Evolutionary conservation across 2,888 invertebrate genomes (phyloP).

Genomic region (Apodemia zela): DNA sequence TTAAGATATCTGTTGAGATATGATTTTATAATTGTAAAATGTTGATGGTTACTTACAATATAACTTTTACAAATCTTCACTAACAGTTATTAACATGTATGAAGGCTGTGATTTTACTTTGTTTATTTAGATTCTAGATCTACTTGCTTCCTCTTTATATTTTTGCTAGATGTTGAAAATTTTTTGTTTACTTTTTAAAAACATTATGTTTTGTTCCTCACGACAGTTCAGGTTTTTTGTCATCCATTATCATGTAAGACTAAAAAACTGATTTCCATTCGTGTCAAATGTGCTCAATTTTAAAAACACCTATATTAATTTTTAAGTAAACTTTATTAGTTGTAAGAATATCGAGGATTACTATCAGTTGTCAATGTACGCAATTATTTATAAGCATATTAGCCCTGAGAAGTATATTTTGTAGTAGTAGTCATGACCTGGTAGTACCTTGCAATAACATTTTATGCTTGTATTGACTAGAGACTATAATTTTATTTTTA

Average conservation of each 20-base stretch:
- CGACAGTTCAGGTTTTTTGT: background rate
- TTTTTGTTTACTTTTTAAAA: constrained; percentile 10
- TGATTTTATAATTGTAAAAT: background rate
- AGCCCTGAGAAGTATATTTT: background rate
- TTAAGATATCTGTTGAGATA: too few species aligned
- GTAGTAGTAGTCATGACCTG: background rate
- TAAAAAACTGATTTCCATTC: constrained; percentile 40
- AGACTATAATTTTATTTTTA: background rate
- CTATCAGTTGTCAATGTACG: background rate
- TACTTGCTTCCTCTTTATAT: constrained; percentile 42
- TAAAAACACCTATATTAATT: constrained; percentile 41
- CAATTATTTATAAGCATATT: background rate
- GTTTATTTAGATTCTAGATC: constrained; percentile 62
- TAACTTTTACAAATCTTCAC: background rate
- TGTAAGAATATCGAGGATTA: constrained; percentile 9
- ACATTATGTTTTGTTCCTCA: background rate
- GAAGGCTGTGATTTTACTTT: constrained; percentile 71
- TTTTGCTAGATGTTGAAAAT: constrained; percentile 32
- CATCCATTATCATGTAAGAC: constrained; percentile 2
- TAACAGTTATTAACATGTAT: background rate
- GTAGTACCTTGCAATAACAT: background rate
- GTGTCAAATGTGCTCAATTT: constrained; percentile 73
- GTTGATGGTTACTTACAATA: background rate
- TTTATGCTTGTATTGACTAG: background rate
- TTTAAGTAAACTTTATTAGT: constrained; percentile 26